Conservation (phyloP, 1,140 invertebrate species). For the Drosophila albomicans region DNA sequence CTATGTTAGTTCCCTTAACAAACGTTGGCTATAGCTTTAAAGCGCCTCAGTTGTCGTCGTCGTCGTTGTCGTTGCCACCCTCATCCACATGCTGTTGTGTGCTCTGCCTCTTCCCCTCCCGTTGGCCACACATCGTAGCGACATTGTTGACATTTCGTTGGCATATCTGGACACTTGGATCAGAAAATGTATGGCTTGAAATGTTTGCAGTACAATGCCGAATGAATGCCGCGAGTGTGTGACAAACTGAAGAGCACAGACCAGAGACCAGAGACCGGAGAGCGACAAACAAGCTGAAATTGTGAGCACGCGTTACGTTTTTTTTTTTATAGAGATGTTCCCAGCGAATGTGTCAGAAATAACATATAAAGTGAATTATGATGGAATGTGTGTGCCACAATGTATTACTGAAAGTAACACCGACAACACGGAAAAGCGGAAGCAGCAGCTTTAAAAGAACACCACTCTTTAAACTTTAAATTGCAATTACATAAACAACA, state of each 20-base stretch:
- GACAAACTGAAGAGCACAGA: conserved; percentile 9
- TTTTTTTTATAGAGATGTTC: conserved; percentile 14
- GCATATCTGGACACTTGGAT: conserved; percentile 71
- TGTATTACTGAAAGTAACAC: neutral
- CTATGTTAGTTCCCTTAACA: conserved; percentile 20
- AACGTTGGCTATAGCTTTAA: conserved; percentile 15
- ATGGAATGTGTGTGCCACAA: conserved; percentile 23
- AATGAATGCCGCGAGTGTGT: conserved; percentile 26
- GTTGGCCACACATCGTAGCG: conserved; percentile 47
- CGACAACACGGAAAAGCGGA: neutral
- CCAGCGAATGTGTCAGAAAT: conserved; percentile 2
- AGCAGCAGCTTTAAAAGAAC: conserved; percentile 5
- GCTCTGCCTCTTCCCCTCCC: neutral
- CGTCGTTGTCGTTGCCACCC: neutral
- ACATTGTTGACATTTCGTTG: conserved; percentile 66
- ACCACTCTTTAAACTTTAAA: neutral
- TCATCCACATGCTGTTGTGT: neutral
- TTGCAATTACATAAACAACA: neutral
- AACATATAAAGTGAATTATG: conserved; percentile 23
- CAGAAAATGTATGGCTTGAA: conserved; percentile 46
- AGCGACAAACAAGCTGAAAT: conserved; percentile 28
- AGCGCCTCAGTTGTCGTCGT: neutral
- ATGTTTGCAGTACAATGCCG: conserved; percentile 43
- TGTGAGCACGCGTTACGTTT: conserved; percentile 14
- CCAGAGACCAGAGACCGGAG: too few relatives aligned